phyloP scores from a whole-genome alignment of 2,797 vertebrate genomes.

The Chrosomus eos region DNA sequence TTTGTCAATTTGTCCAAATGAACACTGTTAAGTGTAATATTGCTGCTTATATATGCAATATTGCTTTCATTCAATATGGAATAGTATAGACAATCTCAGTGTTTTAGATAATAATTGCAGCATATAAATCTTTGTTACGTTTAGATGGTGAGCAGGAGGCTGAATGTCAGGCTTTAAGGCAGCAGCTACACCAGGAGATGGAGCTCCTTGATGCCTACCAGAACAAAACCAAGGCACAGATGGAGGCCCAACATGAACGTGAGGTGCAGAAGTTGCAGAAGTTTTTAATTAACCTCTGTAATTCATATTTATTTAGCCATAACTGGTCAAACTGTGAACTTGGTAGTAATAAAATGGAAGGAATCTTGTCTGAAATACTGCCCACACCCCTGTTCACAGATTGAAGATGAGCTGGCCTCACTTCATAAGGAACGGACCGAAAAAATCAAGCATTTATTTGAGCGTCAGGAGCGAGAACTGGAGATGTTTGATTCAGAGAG shows the following conservation, averaged over 20 bases:
- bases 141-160: constrained; percentile 98
- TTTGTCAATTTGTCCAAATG: too few relatives aligned
- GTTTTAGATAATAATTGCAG: constrained; percentile 79
- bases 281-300: constrained; percentile 36
- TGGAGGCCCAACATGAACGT: constrained; percentile 94
- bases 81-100: not conserved
- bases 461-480: constrained; percentile 94
- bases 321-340: not conserved
- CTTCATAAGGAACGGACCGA: constrained; percentile 98
- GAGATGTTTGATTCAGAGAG: constrained; percentile 97
- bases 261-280: constrained; percentile 97
- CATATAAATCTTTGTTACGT: constrained; percentile 77
- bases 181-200: constrained; percentile 99
- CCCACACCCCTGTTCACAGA: constrained; percentile 73
- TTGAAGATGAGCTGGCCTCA: constrained; percentile 97
- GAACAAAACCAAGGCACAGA: constrained; percentile 99
- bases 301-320: not conserved
- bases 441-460: constrained; percentile 93
- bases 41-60: too few relatives aligned
- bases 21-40: too few relatives aligned
- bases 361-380: not conserved
- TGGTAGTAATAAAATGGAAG: not conserved
- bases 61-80: not conserved
- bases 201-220: constrained; percentile 99
- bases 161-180: constrained; percentile 96